phyloP scores from a whole-genome alignment of 2,797 vertebrate genomes.

The Myotis planiceps region DNA sequence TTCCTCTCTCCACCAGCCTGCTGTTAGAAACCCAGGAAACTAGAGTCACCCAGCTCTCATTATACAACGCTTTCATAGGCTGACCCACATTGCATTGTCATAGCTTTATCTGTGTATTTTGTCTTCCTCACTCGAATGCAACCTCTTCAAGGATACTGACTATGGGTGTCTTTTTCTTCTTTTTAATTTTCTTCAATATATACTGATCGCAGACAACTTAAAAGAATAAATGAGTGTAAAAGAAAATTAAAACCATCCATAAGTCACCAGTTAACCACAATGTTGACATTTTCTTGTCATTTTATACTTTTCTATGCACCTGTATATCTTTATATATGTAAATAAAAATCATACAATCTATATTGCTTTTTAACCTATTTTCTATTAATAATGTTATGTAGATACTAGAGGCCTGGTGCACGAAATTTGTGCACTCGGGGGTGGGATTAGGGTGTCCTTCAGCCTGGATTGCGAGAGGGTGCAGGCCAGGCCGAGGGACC shows the following conservation, averaged over 20 bases:
- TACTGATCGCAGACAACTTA: neutral
- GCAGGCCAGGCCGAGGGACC: no score
- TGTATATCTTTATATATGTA: neutral
- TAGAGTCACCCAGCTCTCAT: neutral
- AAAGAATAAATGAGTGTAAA: neutral
- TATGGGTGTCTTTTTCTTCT: neutral
- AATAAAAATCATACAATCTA: neutral
- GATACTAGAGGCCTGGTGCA: neutral
- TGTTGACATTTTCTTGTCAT: neutral
- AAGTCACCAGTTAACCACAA: neutral
- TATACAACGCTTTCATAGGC: neutral
- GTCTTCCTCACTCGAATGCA: neutral
- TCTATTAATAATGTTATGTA: neutral
- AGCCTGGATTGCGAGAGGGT: no score
- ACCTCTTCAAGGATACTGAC: constrained; percentile 1
- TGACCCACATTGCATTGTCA: neutral
- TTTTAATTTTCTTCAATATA: constrained; percentile 10
- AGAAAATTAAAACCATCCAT: neutral
- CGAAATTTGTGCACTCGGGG: no score
- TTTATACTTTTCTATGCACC: neutral
- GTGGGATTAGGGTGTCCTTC: no score
- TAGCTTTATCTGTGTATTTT: neutral
- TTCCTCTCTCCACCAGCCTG: neutral
- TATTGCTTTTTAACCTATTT: neutral
- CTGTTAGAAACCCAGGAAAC: neutral